Conservation (phyloP, 2,888 invertebrate species). For the Trisateles emortualis region DNA sequence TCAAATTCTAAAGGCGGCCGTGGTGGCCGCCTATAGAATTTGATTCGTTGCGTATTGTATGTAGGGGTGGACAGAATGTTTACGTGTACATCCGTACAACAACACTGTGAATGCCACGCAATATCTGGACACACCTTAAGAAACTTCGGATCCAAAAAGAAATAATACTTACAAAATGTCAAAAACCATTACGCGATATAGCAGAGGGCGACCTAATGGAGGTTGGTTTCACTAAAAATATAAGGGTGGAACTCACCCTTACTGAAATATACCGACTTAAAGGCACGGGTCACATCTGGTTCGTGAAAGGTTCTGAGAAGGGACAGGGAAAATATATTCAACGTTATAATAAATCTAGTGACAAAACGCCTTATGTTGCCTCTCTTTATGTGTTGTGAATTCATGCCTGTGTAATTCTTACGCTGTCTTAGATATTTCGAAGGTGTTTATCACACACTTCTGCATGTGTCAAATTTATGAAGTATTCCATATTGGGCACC, state of each 20-base stretch:
- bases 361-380: conserved; percentile 45
- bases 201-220: conserved; percentile 40
- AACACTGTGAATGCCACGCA: too few relatives aligned
- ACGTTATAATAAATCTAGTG: conserved; percentile 58
- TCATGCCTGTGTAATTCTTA: neutral
- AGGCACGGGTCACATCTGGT: conserved; percentile 45
- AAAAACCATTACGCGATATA: conserved; percentile 38
- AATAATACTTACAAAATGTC: conserved; percentile 49
- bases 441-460: neutral
- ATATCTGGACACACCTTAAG: conserved; percentile 1
- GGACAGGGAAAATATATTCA: conserved; percentile 46
- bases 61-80: too few relatives aligned
- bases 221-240: conserved; percentile 48
- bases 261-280: conserved; percentile 42
- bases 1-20: too few relatives aligned
- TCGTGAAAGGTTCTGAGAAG: conserved; percentile 39
- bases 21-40: too few relatives aligned
- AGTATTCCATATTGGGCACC: too few relatives aligned
- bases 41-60: too few relatives aligned
- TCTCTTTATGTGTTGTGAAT: conserved; percentile 13
- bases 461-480: neutral
- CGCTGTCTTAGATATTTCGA: neutral
- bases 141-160: conserved; percentile 35
- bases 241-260: conserved; percentile 26
- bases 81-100: too few relatives aligned